Evolutionary conservation across 2,888 invertebrate species (phyloP).

Genomic region (Anticlea derivata): DNA sequence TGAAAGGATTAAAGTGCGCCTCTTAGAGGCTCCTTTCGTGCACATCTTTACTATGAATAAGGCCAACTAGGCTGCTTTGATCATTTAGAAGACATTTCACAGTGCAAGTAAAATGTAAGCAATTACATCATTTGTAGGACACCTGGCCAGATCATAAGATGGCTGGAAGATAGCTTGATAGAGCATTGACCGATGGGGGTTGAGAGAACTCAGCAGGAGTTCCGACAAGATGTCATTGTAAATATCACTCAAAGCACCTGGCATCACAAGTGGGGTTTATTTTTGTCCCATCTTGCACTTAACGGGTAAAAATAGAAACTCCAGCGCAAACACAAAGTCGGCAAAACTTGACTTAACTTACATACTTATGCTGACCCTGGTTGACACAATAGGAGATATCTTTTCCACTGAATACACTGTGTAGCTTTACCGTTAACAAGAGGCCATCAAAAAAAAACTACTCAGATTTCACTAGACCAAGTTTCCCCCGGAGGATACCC

Average conservation of each 20-base stretch:
- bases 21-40: too few species aligned
- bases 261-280: conserved; percentile 7
- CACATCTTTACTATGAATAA: too few species aligned
- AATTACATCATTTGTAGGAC: conserved; percentile 7
- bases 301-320: not conserved
- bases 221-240: conserved; percentile 11
- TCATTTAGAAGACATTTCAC: not conserved
- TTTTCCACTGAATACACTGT: too few species aligned
- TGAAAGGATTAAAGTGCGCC: too few species aligned
- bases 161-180: conserved; percentile 19
- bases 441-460: too few species aligned
- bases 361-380: too few species aligned
- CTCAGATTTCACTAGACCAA: too few species aligned
- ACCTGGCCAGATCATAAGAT: conserved; percentile 15
- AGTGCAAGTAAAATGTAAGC: conserved; percentile 7
- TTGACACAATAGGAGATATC: too few species aligned
- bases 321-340: too few species aligned
- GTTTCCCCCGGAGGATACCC: not conserved
- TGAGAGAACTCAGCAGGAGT: conserved; percentile 19
- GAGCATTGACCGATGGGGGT: conserved; percentile 24
- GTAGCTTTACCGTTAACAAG: too few species aligned
- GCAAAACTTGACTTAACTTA: too few species aligned
- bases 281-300: conserved; percentile 4
- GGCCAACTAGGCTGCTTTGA: too few species aligned
- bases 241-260: conserved; percentile 13